Evolutionary conservation across 2,888 invertebrate species (phyloP), one percentile per base, ranked within the genome.

Genomic region (Dryobota labecula): DNA sequence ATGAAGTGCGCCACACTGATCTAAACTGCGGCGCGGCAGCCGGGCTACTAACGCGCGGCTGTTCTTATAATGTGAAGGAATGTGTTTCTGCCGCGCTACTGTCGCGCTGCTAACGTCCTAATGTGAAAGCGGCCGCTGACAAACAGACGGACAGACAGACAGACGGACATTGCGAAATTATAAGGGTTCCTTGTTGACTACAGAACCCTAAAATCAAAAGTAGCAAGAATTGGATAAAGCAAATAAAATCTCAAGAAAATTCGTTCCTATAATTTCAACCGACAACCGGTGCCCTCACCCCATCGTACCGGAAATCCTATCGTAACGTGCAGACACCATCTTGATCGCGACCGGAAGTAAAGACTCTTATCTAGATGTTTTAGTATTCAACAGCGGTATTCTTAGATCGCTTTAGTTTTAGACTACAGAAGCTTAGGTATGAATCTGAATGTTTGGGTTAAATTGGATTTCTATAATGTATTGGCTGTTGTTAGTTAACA

Each of bases 341-440:
- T 66, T 69, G 61, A 76, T 72, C 62, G 64, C 41, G 24, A 51
- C 60, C 24, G 63, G 70, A 73, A 71, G 68, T 27, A 58, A 64
- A 58, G 51, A 61, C 41, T 45, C 66, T 70, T 76, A 74, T 78
- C 68, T 78, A 57, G 33, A 72, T 53, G 49, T 70, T 75, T 82
- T 73, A 78, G 74, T 68, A 72, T 83, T 68, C 70, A 62, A 36
- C 65, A 68, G 54, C 49, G 56, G 63, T 74, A 36, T 70, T 67
- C 41, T 54, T 8, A 30, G 3, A 70, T 77, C n/a, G 45, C 13
- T 64, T 49, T 57, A 36, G 7, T 47, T 43, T 58, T 27, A 45
- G 6, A 15, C 7, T 13, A 20, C 4, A n/a, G 2, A 53, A 69
- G 15, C 9, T 30, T 51, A 15, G 9, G 2, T 43, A 9, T n/a